A percentile compares a stretch with the other conserved stretches of the same genome.
phyloP scores from a whole-genome alignment of 2,888 invertebrate genomes.

The Spatulosminthurus flaviceps region DNA sequence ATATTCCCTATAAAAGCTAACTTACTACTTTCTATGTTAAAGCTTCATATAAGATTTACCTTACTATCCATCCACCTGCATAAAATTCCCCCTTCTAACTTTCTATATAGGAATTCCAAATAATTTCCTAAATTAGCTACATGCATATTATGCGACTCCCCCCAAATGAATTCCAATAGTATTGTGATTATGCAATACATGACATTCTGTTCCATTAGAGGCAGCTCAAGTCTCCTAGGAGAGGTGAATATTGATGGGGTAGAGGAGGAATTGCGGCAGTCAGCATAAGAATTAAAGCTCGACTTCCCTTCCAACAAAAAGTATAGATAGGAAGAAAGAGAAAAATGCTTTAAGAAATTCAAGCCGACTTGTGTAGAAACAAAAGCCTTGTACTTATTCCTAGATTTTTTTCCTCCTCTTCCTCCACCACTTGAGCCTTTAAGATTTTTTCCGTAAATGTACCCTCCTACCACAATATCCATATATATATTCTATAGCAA shows the following conservation, averaged over 20 bases:
- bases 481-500: background rate
- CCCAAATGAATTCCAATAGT: constrained; percentile 25
- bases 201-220: constrained; percentile 36
- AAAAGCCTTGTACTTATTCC: constrained; percentile 28
- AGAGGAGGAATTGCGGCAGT: background rate
- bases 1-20: too few species aligned
- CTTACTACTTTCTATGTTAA: too few species aligned
- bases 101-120: too few species aligned
- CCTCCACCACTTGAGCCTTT: background rate
- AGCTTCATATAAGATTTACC: too few species aligned
- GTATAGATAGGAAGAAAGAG: constrained; percentile 29
- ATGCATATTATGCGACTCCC: background rate
- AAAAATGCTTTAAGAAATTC: constrained; percentile 61
- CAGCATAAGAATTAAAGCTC: background rate
- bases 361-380: constrained; percentile 53
- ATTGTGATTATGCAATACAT: constrained; percentile 35
- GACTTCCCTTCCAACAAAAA: too few species aligned
- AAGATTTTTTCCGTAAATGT: background rate
- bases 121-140: constrained; percentile 22
- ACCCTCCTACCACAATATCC: background rate
- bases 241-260: constrained; percentile 41
- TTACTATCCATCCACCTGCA: too few species aligned
- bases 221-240: constrained; percentile 35
- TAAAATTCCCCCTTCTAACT: too few species aligned
- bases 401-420: constrained; percentile 11